Evolutionary conservation across 1,140 invertebrate species (phyloP), one percentile per base, ranked within the genome.

Genomic region (Bombyx mandarina): DNA sequence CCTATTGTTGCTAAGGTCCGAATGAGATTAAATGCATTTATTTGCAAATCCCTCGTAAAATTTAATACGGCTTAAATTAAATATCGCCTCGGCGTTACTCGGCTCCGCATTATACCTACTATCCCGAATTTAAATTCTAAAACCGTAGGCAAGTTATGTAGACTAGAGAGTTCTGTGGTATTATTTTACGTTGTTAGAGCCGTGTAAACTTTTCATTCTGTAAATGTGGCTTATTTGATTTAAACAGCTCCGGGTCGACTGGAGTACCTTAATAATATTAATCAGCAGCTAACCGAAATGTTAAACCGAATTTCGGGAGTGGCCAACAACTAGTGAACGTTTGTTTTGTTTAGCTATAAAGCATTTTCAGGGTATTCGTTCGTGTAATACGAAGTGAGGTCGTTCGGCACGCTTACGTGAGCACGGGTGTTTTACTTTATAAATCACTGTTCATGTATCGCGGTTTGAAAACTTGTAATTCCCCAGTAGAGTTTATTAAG

Each of bases 211-310:
- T 65, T 65, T 60, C 63, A 66, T 66, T 60, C 58, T 57, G 63
- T 62, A 62, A 66, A 66, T 66, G 63, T 57, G 63, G 63, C 62
- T 62, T 66, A 66, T 66, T 66, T 59, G 63, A 65, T 65, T 65
- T 65, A 61, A 58, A 52, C 59, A 48, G 57, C 43, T 48, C 45
- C 18, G 58, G 56, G 59, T 61, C 58, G 59, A 56, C 22, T 46
- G 55, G 48, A 52, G 52, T 35, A 55, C 45, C 47, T 50, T 47
- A 45, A 46, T 61, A 61, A 65, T 58, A 61, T 57, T 58, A 65
- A 58, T 61, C 59, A 58, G 43, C 56, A 47, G 26, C 56, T 54
- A 61, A 61, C 49, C 57, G 45, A 52, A 56, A 58, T 57, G 50
- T 61, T 58, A 55, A 58, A 56, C 54, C 43, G 43, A 56, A 56